Percentiles rank a stretch among this genome's conserved stretches.
Conservation (phyloP, 1,140 invertebrate species). For the Megalopta genalis region DNA sequence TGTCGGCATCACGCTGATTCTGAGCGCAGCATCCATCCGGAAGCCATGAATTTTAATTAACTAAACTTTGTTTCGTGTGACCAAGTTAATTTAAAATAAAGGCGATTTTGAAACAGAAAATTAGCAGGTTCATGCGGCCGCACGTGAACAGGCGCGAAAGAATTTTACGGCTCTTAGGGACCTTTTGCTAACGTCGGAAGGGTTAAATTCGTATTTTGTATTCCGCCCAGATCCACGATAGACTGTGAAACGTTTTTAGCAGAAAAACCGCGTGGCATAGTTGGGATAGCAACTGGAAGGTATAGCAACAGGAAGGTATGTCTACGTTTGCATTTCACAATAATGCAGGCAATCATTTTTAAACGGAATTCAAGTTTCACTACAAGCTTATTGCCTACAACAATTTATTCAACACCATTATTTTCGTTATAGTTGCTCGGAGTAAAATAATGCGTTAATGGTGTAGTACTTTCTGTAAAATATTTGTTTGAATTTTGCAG, state of each 20-base stretch:
- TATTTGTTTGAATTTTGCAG: too few relatives aligned
- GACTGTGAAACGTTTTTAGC: slow-evolving; percentile 34
- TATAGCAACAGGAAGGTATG: not conserved
- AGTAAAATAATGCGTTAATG: too few relatives aligned
- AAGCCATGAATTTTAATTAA: too few relatives aligned
- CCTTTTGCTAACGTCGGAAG: slow-evolving; percentile 5
- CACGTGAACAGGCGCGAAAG: not conserved
- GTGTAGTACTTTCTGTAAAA: too few relatives aligned
- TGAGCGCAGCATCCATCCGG: too few relatives aligned
- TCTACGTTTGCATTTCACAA: slow-evolving; percentile 22
- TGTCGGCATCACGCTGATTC: too few relatives aligned
- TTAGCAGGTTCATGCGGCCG: not conserved
- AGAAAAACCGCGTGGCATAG: slow-evolving; percentile 11
- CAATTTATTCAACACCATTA: too few relatives aligned
- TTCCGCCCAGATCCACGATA: slow-evolving; percentile 31
- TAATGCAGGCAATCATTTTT: slow-evolving; percentile 2
- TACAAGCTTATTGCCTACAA: too few relatives aligned
- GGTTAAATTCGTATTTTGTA: slow-evolving; percentile 48
- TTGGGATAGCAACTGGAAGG: not conserved
- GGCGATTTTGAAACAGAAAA: not conserved
- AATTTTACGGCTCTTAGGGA: slow-evolving; percentile 24
- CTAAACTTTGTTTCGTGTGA: too few relatives aligned
- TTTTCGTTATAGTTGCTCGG: too few relatives aligned
- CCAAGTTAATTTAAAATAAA: not conserved
- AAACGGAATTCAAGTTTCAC: too few relatives aligned